Percentiles rank a stretch among this genome's conserved stretches.
Evolutionary conservation across 92 coral and sea anemone species (phyloP).

Genomic region (Phymanthus crucifer): DNA sequence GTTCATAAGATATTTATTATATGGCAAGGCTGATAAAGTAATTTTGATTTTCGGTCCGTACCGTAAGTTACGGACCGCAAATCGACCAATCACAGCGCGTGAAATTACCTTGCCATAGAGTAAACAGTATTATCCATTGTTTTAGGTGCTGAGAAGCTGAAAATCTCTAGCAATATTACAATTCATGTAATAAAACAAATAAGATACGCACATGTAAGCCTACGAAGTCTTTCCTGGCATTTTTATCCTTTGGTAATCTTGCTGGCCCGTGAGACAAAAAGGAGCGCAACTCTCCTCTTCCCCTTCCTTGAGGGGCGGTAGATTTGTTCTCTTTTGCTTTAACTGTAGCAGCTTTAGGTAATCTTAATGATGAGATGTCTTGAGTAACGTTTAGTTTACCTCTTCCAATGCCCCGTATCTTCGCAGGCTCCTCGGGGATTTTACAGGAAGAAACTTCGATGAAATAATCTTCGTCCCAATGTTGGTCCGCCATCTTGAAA

Average conservation of each 20-base stretch:
- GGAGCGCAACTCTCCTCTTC: slow-evolving; percentile 43
- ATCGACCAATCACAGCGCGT: no score
- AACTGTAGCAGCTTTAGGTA: slow-evolving; percentile 29
- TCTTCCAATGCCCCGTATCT: slow-evolving; percentile 20
- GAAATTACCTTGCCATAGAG: no score
- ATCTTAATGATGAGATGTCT: slow-evolving; percentile 11
- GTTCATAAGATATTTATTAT: no score
- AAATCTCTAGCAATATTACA: no score
- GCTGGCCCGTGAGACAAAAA: slow-evolving; percentile 33
- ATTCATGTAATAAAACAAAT: no score
- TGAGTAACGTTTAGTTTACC: slow-evolving; percentile 20
- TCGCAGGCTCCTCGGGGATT: background rate
- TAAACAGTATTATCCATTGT: no score
- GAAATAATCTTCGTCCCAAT: slow-evolving; percentile 19
- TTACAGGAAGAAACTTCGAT: slow-evolving; percentile 25
- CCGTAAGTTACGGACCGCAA: no score
- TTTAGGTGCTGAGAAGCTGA: no score
- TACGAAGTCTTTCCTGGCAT: background rate
- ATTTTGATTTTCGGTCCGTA: no score
- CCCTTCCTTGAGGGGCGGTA: slow-evolving; percentile 36
- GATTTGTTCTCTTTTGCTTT: background rate
- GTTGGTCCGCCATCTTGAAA: slow-evolving; percentile 45
- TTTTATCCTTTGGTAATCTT: slow-evolving; percentile 46
- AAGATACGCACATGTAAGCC: slow-evolving; percentile 24
- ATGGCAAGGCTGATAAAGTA: no score